Evolutionary conservation across 2,888 invertebrate genomes (phyloP).

Genomic region (Slavum lentiscoides): DNA sequence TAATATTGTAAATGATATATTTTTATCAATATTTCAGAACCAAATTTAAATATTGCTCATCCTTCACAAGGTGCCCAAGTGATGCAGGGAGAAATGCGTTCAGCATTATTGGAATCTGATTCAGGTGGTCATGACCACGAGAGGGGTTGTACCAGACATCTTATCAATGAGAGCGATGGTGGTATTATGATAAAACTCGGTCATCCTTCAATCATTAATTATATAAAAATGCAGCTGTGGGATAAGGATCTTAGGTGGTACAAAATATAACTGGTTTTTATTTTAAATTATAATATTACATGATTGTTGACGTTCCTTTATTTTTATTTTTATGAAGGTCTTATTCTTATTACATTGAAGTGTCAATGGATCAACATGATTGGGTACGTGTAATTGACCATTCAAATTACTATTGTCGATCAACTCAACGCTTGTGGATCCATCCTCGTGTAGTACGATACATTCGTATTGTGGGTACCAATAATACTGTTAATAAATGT

Average conservation of each 20-base stretch:
- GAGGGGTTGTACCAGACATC: conserved; percentile 82
- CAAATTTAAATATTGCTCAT: conserved; percentile 91
- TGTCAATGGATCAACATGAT: conserved; percentile 92
- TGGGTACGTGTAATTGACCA: conserved; percentile 95
- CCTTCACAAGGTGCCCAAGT: conserved; percentile 81
- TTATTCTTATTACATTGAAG: conserved; percentile 89
- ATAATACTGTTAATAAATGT: conserved; percentile 92
- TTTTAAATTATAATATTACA: neutral
- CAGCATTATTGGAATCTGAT: conserved; percentile 88
- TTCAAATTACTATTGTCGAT: conserved; percentile 87
- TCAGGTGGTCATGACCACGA: conserved; percentile 87
- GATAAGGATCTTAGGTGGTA: conserved; percentile 64
- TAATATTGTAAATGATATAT: neutral
- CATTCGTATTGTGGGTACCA: conserved; percentile 82
- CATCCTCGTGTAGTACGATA: conserved; percentile 83
- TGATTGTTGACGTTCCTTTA: neutral
- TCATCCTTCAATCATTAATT: conserved; percentile 87
- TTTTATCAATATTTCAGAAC: conserved; percentile 64
- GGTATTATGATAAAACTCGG: conserved; percentile 82
- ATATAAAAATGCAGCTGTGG: conserved; percentile 90
- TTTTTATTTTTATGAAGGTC: conserved; percentile 64
- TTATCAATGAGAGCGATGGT: conserved; percentile 72
- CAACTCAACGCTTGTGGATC: conserved; percentile 96
- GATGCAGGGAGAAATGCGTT: conserved; percentile 84
- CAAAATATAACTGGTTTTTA: neutral